phyloP scores from a whole-genome alignment of 2,888 invertebrate species.

The Pristionchus japonicus region DNA sequence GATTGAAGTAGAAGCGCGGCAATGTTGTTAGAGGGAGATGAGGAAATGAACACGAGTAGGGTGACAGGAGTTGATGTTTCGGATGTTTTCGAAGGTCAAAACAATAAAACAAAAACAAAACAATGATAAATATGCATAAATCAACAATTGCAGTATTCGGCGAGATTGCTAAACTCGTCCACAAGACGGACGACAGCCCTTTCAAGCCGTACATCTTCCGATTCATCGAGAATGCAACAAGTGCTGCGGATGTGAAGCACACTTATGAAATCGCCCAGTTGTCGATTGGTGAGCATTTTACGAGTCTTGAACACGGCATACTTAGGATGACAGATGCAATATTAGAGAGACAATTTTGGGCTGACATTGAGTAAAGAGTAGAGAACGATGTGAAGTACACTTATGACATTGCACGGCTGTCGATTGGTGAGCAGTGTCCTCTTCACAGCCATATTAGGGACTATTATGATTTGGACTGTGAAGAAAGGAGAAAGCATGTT shows the following conservation, averaged over 20 bases:
- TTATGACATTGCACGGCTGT: no score
- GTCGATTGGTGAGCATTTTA: background rate
- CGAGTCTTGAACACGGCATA: background rate
- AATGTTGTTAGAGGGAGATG: conserved; percentile 12
- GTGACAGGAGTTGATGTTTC: no score
- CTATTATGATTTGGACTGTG: no score
- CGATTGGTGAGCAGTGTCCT: no score
- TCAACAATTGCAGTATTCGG: background rate
- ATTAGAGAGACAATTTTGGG: background rate
- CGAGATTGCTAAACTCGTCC: background rate
- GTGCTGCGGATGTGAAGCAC: background rate
- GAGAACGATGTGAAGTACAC: no score
- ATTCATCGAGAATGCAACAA: background rate
- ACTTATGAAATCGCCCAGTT: background rate
- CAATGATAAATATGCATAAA: background rate
- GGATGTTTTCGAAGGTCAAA: background rate
- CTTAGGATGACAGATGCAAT: background rate
- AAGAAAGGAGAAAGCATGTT: no score
- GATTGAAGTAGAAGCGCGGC: background rate
- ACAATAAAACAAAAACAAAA: background rate
- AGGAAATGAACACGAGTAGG: background rate
- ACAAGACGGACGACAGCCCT: background rate
- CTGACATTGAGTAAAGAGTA: no score
- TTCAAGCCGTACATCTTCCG: conserved; percentile 19
- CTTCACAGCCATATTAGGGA: no score